Conservation (phyloP, 2,888 invertebrate genomes). For the Limnephilus auricula region DNA sequence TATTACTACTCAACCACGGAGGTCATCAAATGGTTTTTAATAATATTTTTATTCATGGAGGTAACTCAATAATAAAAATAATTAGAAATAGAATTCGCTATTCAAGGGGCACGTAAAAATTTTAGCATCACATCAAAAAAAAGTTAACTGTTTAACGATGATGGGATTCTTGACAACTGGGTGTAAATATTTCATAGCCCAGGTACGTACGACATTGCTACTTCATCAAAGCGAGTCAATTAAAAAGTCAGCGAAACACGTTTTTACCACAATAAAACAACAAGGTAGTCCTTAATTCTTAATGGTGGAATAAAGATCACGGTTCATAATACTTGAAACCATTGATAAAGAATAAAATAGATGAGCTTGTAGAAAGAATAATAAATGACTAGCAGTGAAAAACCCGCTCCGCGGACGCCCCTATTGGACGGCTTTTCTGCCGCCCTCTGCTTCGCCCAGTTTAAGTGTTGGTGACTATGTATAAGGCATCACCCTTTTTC, state of each 20-base stretch:
- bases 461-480: no score
- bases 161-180: background rate
- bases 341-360: background rate
- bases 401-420: no score
- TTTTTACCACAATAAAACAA: background rate
- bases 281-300: constrained; percentile 30
- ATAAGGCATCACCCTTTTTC: no score
- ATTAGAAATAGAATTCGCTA: background rate
- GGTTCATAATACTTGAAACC: background rate
- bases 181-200: constrained; percentile 23
- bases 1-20: no score
- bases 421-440: no score
- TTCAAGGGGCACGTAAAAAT: background rate
- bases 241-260: constrained; percentile 30
- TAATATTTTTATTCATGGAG: background rate
- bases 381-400: no score
- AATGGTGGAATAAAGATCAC: constrained; percentile 17
- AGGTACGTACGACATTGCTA: no score
- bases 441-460: no score
- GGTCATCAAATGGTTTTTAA: background rate
- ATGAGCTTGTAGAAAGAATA: background rate
- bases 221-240: constrained; percentile 37
- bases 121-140: background rate
- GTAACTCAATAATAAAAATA: background rate
- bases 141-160: background rate